A percentile compares a stretch with the other conserved stretches of the same genome.
These are phyloP conservation scores for Drosophila melanosoma DNA, from an alignment of 2,888 invertebrate species.

Conservation along the genomic window DNA sequence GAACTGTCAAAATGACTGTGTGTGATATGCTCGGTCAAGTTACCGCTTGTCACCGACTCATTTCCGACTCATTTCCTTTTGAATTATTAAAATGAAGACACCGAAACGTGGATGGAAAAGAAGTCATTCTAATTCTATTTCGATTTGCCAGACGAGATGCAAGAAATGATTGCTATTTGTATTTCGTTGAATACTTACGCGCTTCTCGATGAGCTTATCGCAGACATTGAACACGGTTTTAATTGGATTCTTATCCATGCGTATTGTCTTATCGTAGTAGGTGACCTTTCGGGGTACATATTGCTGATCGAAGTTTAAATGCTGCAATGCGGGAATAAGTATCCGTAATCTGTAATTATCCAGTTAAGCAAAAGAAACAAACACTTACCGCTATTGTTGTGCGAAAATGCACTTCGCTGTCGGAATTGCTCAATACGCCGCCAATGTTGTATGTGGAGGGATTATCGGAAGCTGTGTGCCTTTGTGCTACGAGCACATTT, in stretches of 20 bases:
- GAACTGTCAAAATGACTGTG: conserved; percentile 13
- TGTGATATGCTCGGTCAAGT: conserved; percentile 60
- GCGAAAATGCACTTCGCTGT: conserved; percentile 92
- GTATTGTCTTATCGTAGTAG: conserved; percentile 94
- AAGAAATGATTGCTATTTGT: conserved; percentile 4
- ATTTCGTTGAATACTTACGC: conserved; percentile 86
- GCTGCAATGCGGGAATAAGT: conserved; percentile 86
- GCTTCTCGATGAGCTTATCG: conserved; percentile 93
- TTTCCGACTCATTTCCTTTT: conserved; percentile 74
- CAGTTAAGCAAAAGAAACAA: conserved; percentile 44
- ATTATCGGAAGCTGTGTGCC: conserved; percentile 85
- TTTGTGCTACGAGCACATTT: conserved; percentile 61
- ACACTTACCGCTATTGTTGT: conserved; percentile 92
- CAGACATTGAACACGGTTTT: conserved; percentile 97
- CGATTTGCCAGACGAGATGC: conserved; percentile 6
- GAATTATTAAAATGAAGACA: conserved; percentile 69
- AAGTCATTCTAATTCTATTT: conserved; percentile 57
- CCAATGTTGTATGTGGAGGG: conserved; percentile 93
- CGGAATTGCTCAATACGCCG: conserved; percentile 94
- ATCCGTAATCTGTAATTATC: conserved; percentile 18
- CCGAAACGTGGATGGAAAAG: conserved; percentile 5
- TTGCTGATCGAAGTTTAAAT: conserved; percentile 92
- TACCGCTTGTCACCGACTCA: conserved; percentile 72
- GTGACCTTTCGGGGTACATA: conserved; percentile 94
- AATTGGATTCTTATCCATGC: conserved; percentile 98